phyloP scores from a whole-genome alignment of 2,113 vertebrate genomes.

The Pogonocichla stellata region DNA sequence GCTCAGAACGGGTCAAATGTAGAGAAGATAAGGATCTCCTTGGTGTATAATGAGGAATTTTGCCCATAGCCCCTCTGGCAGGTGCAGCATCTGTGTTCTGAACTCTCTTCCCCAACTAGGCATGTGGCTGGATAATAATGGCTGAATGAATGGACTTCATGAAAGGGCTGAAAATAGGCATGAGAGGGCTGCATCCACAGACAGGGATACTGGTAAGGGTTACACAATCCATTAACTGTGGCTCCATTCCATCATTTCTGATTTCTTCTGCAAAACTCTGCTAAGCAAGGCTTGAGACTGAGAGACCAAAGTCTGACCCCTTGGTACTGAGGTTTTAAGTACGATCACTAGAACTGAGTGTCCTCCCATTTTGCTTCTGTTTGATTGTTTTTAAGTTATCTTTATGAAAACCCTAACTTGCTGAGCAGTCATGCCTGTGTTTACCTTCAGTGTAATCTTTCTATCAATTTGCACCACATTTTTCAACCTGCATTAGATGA shows the following conservation, averaged over 20 bases:
- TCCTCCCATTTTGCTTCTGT: not conserved
- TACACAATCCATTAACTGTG: not conserved
- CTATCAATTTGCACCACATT: not conserved
- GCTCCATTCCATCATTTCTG: not conserved
- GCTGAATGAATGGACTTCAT: not conserved
- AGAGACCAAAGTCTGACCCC: not conserved
- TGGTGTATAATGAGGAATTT: not conserved
- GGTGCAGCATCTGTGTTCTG: not conserved
- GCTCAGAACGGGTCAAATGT: not conserved
- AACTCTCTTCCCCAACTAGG: not conserved
- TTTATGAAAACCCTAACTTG: not conserved
- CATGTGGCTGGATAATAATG: not conserved
- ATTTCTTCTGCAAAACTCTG: not conserved
- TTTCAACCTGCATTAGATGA: not conserved
- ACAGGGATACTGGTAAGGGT: not conserved
- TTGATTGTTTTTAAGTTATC: not conserved
- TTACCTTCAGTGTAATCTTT: not conserved
- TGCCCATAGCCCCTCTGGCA: not conserved
- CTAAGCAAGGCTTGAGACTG: not conserved
- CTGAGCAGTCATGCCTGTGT: not conserved
- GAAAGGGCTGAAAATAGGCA: not conserved
- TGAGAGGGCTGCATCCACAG: not conserved
- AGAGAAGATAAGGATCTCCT: not conserved
- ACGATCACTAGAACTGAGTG: not conserved
- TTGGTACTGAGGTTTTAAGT: not conserved